Evolutionary conservation across 2,113 vertebrate species (phyloP), one percentile per base, ranked within the genome.

Genomic region (Marmota flaviventris): DNA sequence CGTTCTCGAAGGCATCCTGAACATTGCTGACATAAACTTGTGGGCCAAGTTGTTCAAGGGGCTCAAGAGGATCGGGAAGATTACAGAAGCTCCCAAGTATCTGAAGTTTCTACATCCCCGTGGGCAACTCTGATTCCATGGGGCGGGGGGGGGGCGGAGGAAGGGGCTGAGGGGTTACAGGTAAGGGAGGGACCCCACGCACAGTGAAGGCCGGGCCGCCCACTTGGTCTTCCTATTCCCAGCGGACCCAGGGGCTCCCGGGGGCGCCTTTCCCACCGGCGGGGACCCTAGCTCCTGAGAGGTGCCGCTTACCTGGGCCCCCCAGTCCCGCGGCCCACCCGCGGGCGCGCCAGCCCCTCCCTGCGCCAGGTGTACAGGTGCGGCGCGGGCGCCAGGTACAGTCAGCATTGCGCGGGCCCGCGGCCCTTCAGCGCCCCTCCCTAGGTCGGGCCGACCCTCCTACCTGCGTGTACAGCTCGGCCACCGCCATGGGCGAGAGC

Each of bases 391-490:
- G 3, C 85, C 76, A 20, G 51, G 95, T 16, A 48, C 85, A 42
- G 85, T 83, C 95, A 39, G 95, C 94, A 29, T 0, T 2, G 56
- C 89, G 39, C 37, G 16, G 29, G 79, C 27, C 63, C 7, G 63
- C 63, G 27, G 3, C 65, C 39, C 37, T 8, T 65, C 87, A 18
- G 8, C 9, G 51, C 25, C 51, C 37, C 58, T 14, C 27, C 48
- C 61, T 63, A 3, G 61, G 0, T 14, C 7, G 48, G 0, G 27
- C 39, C 22, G 58, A 22, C 83, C 84, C 69, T 5, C 98, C 98
- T 99, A 99, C 99, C 99, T 99, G 98, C 0, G 99, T 99, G 98
- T 99, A 99, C 14, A 99, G 99, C 95, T 99, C 99, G 79, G 98
- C 98, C 97, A 99, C 95, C 98, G 99, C 99, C 99, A 99, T 99